Percentiles rank a stretch among this genome's conserved stretches.
Evolutionary conservation across 1,140 invertebrate species (phyloP).

Genomic region (Zaprionus inermis): DNA sequence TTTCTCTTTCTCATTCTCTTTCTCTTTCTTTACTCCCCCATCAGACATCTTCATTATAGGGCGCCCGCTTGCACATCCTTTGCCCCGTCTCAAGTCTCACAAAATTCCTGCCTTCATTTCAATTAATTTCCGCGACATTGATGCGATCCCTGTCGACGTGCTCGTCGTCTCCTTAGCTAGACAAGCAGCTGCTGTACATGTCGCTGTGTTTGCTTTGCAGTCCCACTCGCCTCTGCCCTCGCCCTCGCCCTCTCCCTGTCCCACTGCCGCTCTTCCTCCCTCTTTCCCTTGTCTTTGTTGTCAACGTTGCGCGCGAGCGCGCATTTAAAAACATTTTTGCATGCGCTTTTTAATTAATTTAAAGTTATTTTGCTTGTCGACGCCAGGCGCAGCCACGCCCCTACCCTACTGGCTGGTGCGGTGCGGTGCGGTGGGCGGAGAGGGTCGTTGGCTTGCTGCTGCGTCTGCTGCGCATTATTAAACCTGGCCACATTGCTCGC

Average conservation of each 20-base stretch:
- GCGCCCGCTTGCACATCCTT: conserved; percentile 28
- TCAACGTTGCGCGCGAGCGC: conserved; percentile 40
- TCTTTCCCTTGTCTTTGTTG: conserved; percentile 57
- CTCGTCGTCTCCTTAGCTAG: not conserved
- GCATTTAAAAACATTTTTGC: conserved; percentile 75
- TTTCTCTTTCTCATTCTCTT: not conserved
- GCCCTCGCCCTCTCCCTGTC: not conserved
- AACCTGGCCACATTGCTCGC: conserved; percentile 63
- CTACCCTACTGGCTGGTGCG: no score
- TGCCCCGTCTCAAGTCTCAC: conserved; percentile 50
- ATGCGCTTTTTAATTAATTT: conserved; percentile 81
- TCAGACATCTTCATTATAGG: conserved; percentile 5
- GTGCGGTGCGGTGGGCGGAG: no score
- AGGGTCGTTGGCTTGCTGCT: conserved; percentile 3
- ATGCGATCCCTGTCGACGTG: conserved; percentile 64
- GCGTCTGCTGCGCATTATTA: conserved; percentile 61
- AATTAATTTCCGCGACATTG: conserved; percentile 82
- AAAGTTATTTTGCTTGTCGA: conserved; percentile 78
- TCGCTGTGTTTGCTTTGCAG: not conserved
- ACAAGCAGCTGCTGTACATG: not conserved
- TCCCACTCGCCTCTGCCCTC: not conserved
- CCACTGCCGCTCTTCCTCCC: not conserved
- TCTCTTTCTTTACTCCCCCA: not conserved
- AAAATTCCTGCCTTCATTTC: conserved; percentile 74
- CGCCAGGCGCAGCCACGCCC: conserved; percentile 12